phyloP scores from a whole-genome alignment of 2,113 vertebrate genomes.

The Osmerus mordax region DNA sequence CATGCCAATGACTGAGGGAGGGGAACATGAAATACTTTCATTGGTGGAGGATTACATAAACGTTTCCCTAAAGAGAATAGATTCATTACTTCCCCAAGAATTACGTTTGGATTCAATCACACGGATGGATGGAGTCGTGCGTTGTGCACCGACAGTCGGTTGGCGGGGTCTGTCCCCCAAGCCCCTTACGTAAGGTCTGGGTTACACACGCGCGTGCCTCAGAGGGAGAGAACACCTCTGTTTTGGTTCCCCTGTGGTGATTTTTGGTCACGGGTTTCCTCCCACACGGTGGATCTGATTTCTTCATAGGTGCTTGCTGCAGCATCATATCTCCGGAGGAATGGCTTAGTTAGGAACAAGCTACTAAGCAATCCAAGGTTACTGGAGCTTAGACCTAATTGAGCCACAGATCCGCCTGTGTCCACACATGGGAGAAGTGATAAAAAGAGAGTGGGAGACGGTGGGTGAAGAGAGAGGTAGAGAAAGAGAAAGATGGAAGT shows the following conservation, averaged over 20 bases:
- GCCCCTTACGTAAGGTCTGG: no score
- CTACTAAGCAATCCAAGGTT: no score
- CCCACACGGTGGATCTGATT: neutral
- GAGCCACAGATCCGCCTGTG: no score
- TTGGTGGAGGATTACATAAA: neutral
- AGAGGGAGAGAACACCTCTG: no score
- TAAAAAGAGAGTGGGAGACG: no score
- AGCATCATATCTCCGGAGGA: neutral
- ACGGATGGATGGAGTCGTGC: conserved; percentile 22
- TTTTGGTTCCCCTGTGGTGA: no score
- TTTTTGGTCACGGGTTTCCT: neutral
- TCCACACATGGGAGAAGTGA: no score
- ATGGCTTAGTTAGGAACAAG: no score
- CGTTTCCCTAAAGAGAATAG: conserved; percentile 12
- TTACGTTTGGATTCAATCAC: conserved; percentile 32
- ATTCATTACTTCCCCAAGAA: conserved; percentile 33
- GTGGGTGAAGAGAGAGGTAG: no score
- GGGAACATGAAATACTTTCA: neutral
- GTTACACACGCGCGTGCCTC: no score
- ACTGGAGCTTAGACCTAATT: no score
- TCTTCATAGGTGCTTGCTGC: neutral
- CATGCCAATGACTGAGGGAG: neutral
- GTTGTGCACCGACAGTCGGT: neutral
- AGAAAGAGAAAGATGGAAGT: neutral
- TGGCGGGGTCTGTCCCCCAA: no score